phyloP scores from a whole-genome alignment of 1,140 invertebrate genomes.

The Asbolus verrucosus region DNA sequence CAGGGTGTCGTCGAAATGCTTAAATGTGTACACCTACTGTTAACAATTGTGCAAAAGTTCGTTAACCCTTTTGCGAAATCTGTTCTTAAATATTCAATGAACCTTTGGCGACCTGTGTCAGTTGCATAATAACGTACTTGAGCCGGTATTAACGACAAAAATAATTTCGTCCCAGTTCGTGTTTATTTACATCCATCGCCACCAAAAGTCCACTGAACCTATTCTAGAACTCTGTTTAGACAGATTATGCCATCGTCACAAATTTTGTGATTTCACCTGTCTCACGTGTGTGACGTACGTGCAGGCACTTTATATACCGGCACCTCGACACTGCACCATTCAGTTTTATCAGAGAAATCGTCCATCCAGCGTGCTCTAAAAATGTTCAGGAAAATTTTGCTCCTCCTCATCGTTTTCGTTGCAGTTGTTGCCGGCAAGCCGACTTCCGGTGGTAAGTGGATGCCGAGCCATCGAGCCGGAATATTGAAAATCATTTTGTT shows the following conservation, averaged over 20 bases:
- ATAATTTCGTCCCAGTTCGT: slow-evolving; percentile 24
- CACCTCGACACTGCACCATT: not conserved
- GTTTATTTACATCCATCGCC: not conserved
- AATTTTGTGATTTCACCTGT: slow-evolving; percentile 22
- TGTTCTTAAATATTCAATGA: slow-evolving; percentile 13
- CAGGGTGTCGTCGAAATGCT: not conserved
- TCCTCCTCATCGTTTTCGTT: not conserved
- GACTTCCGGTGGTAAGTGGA: not conserved
- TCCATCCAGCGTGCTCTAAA: not conserved
- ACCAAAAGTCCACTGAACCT: slow-evolving; percentile 20
- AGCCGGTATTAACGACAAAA: slow-evolving; percentile 21
- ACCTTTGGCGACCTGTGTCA: not conserved
- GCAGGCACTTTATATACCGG: slow-evolving; percentile 16
- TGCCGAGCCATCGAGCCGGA: not conserved
- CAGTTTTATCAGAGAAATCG: slow-evolving; percentile 22
- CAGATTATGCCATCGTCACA: slow-evolving; percentile 21
- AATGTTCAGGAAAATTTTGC: slow-evolving; percentile 10
- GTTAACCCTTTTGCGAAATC: slow-evolving; percentile 24
- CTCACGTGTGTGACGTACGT: slow-evolving; percentile 9
- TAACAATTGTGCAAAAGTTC: not conserved
- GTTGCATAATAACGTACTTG: slow-evolving; percentile 23
- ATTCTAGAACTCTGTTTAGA: slow-evolving; percentile 20
- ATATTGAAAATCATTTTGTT: slow-evolving; percentile 12
- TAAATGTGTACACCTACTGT: not conserved
- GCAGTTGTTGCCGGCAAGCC: slow-evolving; percentile 1